Base-by-base conservation (phyloP, 2,888 invertebrate genomes). In the Aleiodes alternator region DNA sequence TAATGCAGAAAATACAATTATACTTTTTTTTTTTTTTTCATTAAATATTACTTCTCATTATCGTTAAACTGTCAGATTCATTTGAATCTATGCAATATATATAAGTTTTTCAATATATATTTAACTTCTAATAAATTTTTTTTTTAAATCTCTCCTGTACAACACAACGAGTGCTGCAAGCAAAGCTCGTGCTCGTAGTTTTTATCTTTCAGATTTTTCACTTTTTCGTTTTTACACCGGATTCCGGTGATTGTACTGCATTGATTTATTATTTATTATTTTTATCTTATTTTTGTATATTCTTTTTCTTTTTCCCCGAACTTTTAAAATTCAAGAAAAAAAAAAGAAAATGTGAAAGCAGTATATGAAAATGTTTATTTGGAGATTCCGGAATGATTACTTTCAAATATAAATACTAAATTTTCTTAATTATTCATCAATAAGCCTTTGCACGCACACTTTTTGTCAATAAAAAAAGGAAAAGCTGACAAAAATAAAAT, bases 391-490 rank as follows among this genome's bases (percentile, higher is more conserved):
- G 64, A 29, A 66, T 72, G 16, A 72, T 12, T 43, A 29, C 23
- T 51, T 72, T 31, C 8, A 53, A 31, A 43, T 55, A 72, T 53
- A 55, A 64, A 61, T 72, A 55, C 34, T 53, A 38, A 64, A 61
- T 72, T 14, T 53, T 64, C 14, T 64, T 43, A 75, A 68, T 34
- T 14, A 69, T 43, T 38, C 23, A 55, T 68, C 73, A 71, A 71
- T 75, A 83, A 83, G 81, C 82, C 79, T 80, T 80, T 34, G 34
- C 79, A 81, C 82, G 80, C 82, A 84, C 79, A 80, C 80, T 71
- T 76, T 23, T 23, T 23, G 79, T 79, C 72, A 76, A 78, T 82
- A 79, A 76, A 77, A 75, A 78, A 70, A 70, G 64, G 51, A n/a
- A 23, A 34, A 34, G 34, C 34, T 43, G 50, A 76, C 43, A 71